Base-by-base conservation (phyloP, 2,797 vertebrate genomes). In the Phoebastria nigripes region DNA sequence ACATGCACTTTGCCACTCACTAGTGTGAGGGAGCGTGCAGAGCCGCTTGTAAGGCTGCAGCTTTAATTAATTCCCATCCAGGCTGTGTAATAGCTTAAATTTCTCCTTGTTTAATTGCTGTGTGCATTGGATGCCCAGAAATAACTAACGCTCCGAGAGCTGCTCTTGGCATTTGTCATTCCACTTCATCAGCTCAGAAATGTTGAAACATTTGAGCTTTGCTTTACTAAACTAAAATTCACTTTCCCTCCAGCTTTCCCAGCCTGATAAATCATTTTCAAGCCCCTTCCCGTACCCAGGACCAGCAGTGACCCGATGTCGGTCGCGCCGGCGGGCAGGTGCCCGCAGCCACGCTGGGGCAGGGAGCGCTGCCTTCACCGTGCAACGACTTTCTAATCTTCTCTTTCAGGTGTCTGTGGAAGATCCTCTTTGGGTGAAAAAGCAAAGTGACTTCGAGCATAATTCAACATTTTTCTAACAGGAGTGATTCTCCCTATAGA, bases 251-350 rank as follows among this genome's bases (percentile, higher is more conserved):
- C 31, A 58, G 71, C 70, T 70, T 52, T 82, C 39, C 73, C 74
- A 67, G 25, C 46, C 51, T 56, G 62, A 31, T 15, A 66, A 84
- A 65, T 56, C 4, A 47, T 52, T 84, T 35, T 55, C 72, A 33
- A 70, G 56, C 44, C 39, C 42, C 13, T 67, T 35, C 41, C 74
- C 0, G 0, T 0, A 15, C 4, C 20, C 70, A 26, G 28, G 46
- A 31, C 25, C 80, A 55, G 77, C 69, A 82, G 86, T 1, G 6
- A 61, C 70, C 15, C 2, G 3, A 4, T 0, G 1, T 2, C 0
- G 8, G 59, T 17, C 1, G 2, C 21, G 49, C 56, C 3, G 4
- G 42, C 4, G 22, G 78, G 33, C 47, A 37, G 37, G 44, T 70
- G 63, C 78, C 44, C 2, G 2, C 24, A 54, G 56, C 71, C 1